Base-by-base conservation (phyloP, 2,888 invertebrate species). In the Sphecodes monilicornis region DNA sequence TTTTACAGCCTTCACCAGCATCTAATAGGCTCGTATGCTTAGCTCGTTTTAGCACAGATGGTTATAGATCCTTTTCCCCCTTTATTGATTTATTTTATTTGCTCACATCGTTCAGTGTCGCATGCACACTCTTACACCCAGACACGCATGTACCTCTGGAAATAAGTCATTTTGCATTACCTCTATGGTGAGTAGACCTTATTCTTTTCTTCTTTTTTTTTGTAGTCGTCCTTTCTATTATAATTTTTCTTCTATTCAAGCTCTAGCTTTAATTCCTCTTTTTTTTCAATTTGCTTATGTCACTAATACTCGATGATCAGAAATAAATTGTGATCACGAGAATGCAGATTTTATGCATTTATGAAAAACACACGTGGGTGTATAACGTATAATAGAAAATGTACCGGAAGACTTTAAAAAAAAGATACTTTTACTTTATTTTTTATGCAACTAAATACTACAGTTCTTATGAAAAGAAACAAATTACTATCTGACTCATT, bases 121-220 rank as follows among this genome's bases (percentile, higher is more conserved):
- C 77, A 86, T 77, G 86, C 83, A 85, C 80, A 85, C 92, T 91
- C 87, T 88, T 87, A 89, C 75, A 85, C 90, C 88, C 78, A 92
- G 84, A 88, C 90, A 88, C 91, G 91, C 90, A 89, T 85, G 89
- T 86, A 89, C 87, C 80, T 83, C 80, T 77, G 69, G 78, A 80
- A 76, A 26, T 82, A 74, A 84, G 87, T 90, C 86, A 87, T 87
- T 88, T 66, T 82, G 87, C 86, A 91, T 90, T 92, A 86, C 90
- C 90, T 90, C 90, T 82, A 92, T 92, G 93, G 92, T 93, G 90
- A 93, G 93, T 93, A 91, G 70, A 72, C 16, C 41, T 29, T 79
- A 11, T 50, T 64, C 5, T 60, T 29, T 60, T 60, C 1, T 69
- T 43, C 29, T 60, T 74, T 70, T 29, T 60, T 41, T 43, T 69